Conservation (phyloP, 2,797 vertebrate genomes). For the Alexandromys oeconomus region DNA sequence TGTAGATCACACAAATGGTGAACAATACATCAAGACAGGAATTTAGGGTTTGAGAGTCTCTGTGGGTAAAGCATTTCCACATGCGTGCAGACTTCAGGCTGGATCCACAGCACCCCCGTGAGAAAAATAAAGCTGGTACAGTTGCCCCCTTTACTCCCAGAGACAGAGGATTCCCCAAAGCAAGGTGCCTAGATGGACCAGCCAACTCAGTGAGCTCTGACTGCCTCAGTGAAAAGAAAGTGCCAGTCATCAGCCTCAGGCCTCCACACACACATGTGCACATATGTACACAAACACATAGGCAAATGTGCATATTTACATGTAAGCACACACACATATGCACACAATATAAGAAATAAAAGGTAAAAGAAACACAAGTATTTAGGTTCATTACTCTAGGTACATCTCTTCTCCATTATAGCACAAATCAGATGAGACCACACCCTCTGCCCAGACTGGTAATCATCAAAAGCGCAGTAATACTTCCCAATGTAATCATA, state of each 20-base stretch:
- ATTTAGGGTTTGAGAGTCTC: neutral
- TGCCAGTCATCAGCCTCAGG: neutral
- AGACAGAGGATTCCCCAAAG: neutral
- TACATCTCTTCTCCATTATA: neutral
- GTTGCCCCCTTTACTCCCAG: neutral
- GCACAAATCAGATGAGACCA: conserved; percentile 41
- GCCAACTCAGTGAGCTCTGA: neutral
- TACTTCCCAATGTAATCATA: neutral
- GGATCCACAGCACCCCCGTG: too few species aligned
- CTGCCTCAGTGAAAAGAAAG: neutral
- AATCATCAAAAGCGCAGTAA: neutral
- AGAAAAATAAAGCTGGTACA: neutral
- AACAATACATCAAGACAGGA: neutral
- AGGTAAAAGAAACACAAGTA: neutral
- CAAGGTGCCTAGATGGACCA: neutral
- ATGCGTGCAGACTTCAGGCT: neutral
- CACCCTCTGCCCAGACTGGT: conserved; percentile 21
- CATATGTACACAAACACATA: neutral
- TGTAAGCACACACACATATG: neutral
- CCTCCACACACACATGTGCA: neutral
- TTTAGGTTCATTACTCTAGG: neutral
- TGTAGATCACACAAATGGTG: neutral
- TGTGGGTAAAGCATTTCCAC: neutral
- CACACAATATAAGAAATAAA: neutral
- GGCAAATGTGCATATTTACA: neutral